Conservation (phyloP, 2,113 vertebrate genomes). For the Emydocephalus ijimae region DNA sequence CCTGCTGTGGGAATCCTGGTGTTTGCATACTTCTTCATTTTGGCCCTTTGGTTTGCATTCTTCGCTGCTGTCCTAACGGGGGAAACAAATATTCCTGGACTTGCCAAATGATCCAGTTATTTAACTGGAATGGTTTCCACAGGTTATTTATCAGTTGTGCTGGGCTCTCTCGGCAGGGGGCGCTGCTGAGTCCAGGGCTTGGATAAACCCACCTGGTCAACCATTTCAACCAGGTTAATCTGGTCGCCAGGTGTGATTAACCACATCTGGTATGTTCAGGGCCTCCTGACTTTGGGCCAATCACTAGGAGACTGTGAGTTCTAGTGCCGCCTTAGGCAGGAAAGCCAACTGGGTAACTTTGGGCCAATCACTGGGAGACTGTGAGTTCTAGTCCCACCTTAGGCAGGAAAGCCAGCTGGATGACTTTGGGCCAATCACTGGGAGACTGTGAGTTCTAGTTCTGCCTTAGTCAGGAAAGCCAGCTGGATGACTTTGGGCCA, state of each 20-base stretch:
- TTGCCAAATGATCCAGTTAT: slow-evolving; percentile 32
- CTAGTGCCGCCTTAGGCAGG: background rate
- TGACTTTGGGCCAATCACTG: background rate
- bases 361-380: rapidly evolving
- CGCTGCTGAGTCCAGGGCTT: background rate
- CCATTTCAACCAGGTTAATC: background rate
- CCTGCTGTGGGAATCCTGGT: slow-evolving; percentile 58
- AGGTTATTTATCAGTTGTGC: slow-evolving; percentile 1
- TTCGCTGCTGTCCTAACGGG: slow-evolving; percentile 62
- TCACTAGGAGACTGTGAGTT: background rate
- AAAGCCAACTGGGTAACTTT: background rate
- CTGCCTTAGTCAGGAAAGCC: background rate
- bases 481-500: no score
- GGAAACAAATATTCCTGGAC: slow-evolving; percentile 38
- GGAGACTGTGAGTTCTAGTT: background rate
- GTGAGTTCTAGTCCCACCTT: background rate
- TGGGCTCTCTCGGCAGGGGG: slow-evolving; percentile 26
- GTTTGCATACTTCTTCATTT: slow-evolving; percentile 71
- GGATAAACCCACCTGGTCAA: background rate
- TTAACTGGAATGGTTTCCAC: slow-evolving; percentile 36
- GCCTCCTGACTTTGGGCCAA: no score
- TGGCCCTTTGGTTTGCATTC: slow-evolving; percentile 65
- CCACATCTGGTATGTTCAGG: background rate
- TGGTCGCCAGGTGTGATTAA: background rate
- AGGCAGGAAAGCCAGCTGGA: background rate